A percentile compares a stretch with the other conserved stretches of the same genome.
Evolutionary conservation across 2,797 vertebrate species (phyloP).

Genomic region (Paguma larvata): DNA sequence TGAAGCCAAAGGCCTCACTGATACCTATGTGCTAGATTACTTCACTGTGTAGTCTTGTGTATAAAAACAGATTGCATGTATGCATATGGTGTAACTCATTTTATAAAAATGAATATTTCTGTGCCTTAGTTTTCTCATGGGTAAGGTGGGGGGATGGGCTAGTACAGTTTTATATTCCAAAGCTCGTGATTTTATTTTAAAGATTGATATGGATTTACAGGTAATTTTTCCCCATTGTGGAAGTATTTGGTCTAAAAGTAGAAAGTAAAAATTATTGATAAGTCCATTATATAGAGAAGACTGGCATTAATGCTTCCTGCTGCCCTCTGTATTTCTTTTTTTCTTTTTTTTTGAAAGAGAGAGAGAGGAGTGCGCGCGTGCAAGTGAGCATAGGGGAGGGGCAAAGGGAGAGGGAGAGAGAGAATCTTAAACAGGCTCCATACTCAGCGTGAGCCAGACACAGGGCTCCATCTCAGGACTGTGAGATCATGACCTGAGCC

Average conservation of each 20-base stretch:
- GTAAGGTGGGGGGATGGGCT: not conserved
- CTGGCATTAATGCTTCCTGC: not conserved
- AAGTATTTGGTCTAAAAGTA: slow-evolving; percentile 27
- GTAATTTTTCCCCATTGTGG: not conserved
- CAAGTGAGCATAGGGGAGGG: not conserved
- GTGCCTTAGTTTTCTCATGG: not conserved
- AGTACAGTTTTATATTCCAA: not conserved
- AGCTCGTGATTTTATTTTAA: slow-evolving; percentile 31
- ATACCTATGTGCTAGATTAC: not conserved
- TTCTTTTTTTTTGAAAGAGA: too few species aligned
- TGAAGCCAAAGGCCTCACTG: not conserved
- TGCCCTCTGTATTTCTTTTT: not conserved
- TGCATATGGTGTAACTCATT: not conserved
- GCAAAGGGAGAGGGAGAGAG: not conserved
- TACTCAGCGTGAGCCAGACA: too few species aligned
- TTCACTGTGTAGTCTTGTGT: not conserved
- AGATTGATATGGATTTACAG: not conserved
- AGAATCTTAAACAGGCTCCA: not conserved
- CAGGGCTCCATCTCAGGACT: not conserved
- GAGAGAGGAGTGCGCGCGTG: not conserved
- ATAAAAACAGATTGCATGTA: not conserved
- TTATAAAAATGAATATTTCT: slow-evolving; percentile 36
- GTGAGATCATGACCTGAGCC: not conserved
- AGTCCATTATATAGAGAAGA: not conserved
- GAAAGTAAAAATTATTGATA: not conserved